Conservation (phyloP, 2,888 invertebrate species). For the Rhingia campestris region DNA sequence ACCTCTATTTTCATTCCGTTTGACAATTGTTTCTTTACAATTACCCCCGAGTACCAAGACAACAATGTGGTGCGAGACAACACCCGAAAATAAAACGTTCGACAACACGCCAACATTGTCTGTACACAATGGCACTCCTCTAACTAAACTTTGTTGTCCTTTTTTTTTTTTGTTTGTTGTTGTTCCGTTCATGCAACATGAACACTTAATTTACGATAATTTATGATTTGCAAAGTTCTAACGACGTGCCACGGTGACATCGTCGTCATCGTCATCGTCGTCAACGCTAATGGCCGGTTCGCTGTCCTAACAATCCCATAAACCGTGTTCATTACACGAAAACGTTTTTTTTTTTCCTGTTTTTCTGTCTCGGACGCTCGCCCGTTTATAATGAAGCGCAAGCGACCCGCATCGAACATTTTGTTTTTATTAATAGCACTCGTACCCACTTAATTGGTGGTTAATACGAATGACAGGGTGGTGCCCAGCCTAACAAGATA, state of each 20-base stretch:
- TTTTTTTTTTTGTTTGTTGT: background rate
- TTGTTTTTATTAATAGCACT: constrained; percentile 36
- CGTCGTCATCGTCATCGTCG: background rate
- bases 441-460: constrained; percentile 52
- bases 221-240: constrained; percentile 67
- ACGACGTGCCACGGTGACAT: constrained; percentile 59
- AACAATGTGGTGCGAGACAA: too few species aligned
- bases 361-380: constrained; percentile 5
- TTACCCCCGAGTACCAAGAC: too few species aligned
- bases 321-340: constrained; percentile 59
- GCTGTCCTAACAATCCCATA: constrained; percentile 50
- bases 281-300: constrained; percentile 54
- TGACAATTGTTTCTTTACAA: too few species aligned
- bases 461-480: background rate
- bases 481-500: constrained; percentile 35
- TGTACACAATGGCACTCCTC: background rate
- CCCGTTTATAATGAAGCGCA: constrained; percentile 3
- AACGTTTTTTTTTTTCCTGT: constrained; percentile 41
- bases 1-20: too few species aligned
- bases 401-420: constrained; percentile 15
- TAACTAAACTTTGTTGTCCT: background rate
- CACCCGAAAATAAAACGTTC: background rate
- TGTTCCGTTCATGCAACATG: background rate
- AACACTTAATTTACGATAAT: constrained; percentile 69
- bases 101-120: constrained; percentile 16